Evolutionary conservation across 2,797 vertebrate species (phyloP), one percentile per base, ranked within the genome.

Genomic region (Perodicticus potto): DNA sequence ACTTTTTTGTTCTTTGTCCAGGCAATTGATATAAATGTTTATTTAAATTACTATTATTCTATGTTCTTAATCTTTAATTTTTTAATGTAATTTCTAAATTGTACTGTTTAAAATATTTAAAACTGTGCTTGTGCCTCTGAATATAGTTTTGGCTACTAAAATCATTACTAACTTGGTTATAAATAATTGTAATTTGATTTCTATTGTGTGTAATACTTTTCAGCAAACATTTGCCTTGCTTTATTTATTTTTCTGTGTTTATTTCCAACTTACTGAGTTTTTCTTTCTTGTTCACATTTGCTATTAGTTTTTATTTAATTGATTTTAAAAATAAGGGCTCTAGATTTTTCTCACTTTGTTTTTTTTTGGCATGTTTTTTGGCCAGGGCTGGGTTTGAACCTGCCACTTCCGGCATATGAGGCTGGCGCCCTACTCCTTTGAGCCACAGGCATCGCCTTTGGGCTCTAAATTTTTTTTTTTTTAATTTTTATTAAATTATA

Each of bases 211-310:
- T 4, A 65, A 14, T 65, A 65, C 34, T 77, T 81, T 76, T 43
- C 37, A 77, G 53, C 14, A 69, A 40, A 85, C 5, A 63, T 76
- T 69, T 69, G 7, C 5, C 80, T 65, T 37, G 1, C 29, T 53
- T 67, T 89, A 5, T n/a, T 70, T 67, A 53, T 34, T 63, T 67
- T 96, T 73, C 61, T 63, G 7, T 86, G 20, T 94, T 87, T 92
- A n/a, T 74, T 94, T 90, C 82, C 53, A 61, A 65, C 3, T 34
- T 86, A 4, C 40, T 73, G 10, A 86, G 27, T 17, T n/a, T 5
- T 72, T 55, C 55, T 77, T 72, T 25, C 5, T 78, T 57, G 34
- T 43, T 61, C 9, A 59, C 6, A 13, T 57, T 70, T 91, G 55
- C 34, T 72, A n/a, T 9, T 83, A 76, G 34, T 32, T 69, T 82